Evolutionary conservation across 1,140 invertebrate species (phyloP).

Genomic region (Phthorimaea operculella): DNA sequence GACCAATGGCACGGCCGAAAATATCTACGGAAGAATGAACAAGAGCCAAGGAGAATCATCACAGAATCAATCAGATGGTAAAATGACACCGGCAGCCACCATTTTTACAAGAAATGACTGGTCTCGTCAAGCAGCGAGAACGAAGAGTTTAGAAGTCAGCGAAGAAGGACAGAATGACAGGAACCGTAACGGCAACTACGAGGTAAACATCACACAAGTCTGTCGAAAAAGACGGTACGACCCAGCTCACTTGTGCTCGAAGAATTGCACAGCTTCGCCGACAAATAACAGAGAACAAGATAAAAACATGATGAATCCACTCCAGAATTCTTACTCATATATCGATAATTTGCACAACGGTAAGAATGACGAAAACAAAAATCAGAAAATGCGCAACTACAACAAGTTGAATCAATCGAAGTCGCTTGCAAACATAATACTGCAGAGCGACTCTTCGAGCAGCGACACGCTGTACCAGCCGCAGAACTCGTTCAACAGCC

Average conservation of each 20-base stretch:
- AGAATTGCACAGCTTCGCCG: slow-evolving; percentile 39
- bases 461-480: slow-evolving; percentile 63
- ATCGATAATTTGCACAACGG: slow-evolving; percentile 38
- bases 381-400: slow-evolving; percentile 51
- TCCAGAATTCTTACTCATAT: slow-evolving; percentile 50
- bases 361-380: slow-evolving; percentile 47
- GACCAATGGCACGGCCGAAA: slow-evolving; percentile 23
- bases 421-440: slow-evolving; percentile 60
- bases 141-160: slow-evolving; percentile 63
- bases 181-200: slow-evolving; percentile 47
- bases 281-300: slow-evolving; percentile 38
- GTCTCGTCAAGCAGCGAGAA: slow-evolving; percentile 68
- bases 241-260: slow-evolving; percentile 62
- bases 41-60: slow-evolving; percentile 45
- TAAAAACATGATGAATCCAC: slow-evolving; percentile 33
- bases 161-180: slow-evolving; percentile 52
- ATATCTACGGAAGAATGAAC: slow-evolving; percentile 48
- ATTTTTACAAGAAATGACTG: slow-evolving; percentile 69
- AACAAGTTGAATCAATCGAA: slow-evolving; percentile 63
- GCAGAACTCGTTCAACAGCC: slow-evolving; percentile 51
- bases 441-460: slow-evolving; percentile 62
- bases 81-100: slow-evolving; percentile 60
- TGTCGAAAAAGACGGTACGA: slow-evolving; percentile 56
- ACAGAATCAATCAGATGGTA: slow-evolving; percentile 45
- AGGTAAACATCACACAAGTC: slow-evolving; percentile 42